Evolutionary conservation across 2,113 vertebrate species (phyloP), one percentile per base, ranked within the genome.

Genomic region (Lepisosteus oculatus): DNA sequence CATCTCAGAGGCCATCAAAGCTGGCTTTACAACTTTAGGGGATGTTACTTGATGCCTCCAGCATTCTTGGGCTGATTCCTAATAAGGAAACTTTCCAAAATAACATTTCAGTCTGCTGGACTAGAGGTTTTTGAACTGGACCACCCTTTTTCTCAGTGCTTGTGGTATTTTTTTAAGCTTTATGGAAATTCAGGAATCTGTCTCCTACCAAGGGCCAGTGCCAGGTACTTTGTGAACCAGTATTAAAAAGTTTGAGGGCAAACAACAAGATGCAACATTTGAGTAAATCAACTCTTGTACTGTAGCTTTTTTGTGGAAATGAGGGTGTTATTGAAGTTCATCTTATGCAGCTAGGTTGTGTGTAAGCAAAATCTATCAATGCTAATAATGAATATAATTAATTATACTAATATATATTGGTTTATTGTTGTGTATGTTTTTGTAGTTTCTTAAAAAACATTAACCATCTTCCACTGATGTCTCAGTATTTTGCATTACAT

Each of bases 51-150:
- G 72, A 78, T 78, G 74, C 57, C 4, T 81, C 64, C 80, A 75
- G 65, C 75, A 78, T 83, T 85, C 78, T 80, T 83, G 76, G 8
- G n/a, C 75, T 77, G 79, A 3, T 70, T 89, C 78, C 85, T 83
- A 82, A 76, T 63, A 85, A 82, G 79, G 78, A 77, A 73, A 81
- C 43, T 67, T 87, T 78, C 75, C 64, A 72, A 71, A 84, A 71
- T 83, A 85, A 71, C 54, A 72, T 71, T 68, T 70, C 75, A 75
- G 43, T 83, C 86, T 84, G 77, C 62, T 70, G 79, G 73, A 83
- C 79, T 59, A 17, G 17, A 65, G 6, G 42, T 11, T 67, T 59
- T n/a, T 59, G 5, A 59, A 13, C 57, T 59, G 57, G 44, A 12
- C 44, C 12, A 42, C 43, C 47, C n/a, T 29, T 55, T 44, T 73